Base-by-base conservation (phyloP, 2,888 invertebrate genomes). In the Flabesymbios commensalis region DNA sequence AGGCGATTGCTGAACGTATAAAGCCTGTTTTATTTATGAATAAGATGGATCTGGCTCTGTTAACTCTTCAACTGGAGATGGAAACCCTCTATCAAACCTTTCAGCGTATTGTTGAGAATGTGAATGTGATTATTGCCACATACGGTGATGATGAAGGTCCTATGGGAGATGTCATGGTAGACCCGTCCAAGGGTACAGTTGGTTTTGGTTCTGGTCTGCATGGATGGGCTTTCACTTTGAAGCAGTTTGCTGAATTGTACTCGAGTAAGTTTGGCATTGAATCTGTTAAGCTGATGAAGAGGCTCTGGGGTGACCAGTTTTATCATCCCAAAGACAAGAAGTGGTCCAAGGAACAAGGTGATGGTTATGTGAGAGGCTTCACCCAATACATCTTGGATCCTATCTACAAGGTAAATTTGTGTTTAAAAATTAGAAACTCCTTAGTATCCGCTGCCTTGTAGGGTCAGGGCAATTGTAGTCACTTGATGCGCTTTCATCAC, bases 21-120 rank as follows among this genome's bases (percentile, higher is more conserved):
- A 98, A 97, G 90, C 99, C 99, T 60, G 94, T 99, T 74, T 87
- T 99, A 77, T 99, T 99, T 90, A 98, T 99, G 98, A 99, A 99
- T 92, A 99, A 99, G 87, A 98, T 99, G 98, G 99, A 99, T 87
- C 92, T 99, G 75, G 99, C 99, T 73, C 88, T 99, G 64, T 87
- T 99, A 41, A 99, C 99, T 85, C 86, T 99, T 81, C 98, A 99
- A 83, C 86, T 98, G 76, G 97, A 94, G 66, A 89, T 92, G 70
- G 99, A 99, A 85, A 95, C 96, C 82, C 87, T 99, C 59, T 99
- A 94, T 86, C 99, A 99, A 86, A 96, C 94, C 77, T 99, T 99
- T 90, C 96, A 96, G 86, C 92, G 98, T 87, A 98, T 98, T 81
- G 96, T 99, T 76, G 99, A 99, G 86, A 98, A 96, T 82, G 95